These are phyloP conservation scores for Caiman crocodilus DNA, from an alignment of 2,797 vertebrate genomes.

Conservation along the genomic window DNA sequence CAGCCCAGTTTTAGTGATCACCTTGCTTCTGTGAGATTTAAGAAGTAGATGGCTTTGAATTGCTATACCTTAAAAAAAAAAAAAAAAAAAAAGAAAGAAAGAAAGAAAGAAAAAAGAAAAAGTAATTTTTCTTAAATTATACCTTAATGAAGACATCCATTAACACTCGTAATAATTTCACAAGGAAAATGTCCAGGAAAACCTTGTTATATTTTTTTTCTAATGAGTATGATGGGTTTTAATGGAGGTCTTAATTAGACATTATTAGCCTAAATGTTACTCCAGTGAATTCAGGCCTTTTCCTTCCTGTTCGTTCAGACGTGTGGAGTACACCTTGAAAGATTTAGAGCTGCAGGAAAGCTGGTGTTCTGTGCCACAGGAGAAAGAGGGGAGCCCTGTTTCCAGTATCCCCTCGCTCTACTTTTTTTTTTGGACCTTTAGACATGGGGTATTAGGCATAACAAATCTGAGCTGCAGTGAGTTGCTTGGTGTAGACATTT, in stretches of 20 bases:
- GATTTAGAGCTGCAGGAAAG: neutral
- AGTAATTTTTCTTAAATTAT: constrained; percentile 63
- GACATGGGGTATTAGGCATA: neutral
- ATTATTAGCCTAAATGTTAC: constrained; percentile 63
- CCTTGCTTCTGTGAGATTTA: constrained; percentile 27
- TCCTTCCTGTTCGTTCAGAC: neutral
- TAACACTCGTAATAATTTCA: constrained; percentile 71
- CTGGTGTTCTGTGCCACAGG: neutral
- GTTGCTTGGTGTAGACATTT: neutral
- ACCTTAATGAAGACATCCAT: constrained; percentile 74
- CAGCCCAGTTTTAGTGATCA: constrained; percentile 60
- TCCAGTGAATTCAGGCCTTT: constrained; percentile 34
- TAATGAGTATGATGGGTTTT: constrained; percentile 71
- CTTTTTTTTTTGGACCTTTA: neutral
- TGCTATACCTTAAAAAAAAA: neutral
- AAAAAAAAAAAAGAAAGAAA: neutral
- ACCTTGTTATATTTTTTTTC: constrained; percentile 53
- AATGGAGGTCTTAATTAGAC: constrained; percentile 77
- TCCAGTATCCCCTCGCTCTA: neutral
- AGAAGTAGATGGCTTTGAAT: constrained; percentile 12
- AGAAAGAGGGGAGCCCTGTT: neutral
- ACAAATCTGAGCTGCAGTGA: neutral
- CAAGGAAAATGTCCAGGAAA: constrained; percentile 69
- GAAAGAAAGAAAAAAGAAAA: neutral
- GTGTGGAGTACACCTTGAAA: neutral